A percentile compares a stretch with the other conserved stretches of the same genome.
Evolutionary conservation across 2,797 vertebrate genomes (phyloP).

Genomic region (Fistularia commersonii): DNA sequence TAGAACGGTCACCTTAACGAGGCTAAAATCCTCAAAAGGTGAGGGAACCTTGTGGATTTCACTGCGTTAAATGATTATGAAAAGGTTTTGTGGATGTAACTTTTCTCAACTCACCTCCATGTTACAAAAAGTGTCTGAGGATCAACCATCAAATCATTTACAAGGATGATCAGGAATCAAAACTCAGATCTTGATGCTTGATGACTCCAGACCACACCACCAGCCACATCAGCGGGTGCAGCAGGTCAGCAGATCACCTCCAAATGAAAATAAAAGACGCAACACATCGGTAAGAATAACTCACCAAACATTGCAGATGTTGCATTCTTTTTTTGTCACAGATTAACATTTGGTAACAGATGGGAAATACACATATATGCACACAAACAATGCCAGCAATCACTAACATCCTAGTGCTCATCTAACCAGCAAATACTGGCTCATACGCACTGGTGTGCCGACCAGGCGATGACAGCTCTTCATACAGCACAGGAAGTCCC

Average conservation of each 20-base stretch:
- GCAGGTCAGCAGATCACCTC: constrained; percentile 24
- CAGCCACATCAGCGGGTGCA: constrained; percentile 20
- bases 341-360: constrained; percentile 62
- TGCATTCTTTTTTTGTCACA: constrained; percentile 54
- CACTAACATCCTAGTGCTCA: constrained; percentile 26
- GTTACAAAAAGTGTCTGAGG: no score
- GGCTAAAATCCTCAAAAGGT: no score
- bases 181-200: constrained; percentile 15
- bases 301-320: constrained; percentile 54
- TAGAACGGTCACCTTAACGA: no score
- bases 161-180: constrained; percentile 1
- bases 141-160: no score
- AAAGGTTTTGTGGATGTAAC: no score
- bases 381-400: constrained; percentile 33
- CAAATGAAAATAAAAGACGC: constrained; percentile 38
- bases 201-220: constrained; percentile 20
- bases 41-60: no score
- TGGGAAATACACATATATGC: constrained; percentile 43
- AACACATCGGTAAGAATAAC: constrained; percentile 29
- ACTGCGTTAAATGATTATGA: no score
- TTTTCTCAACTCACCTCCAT: no score
- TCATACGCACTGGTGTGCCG: constrained; percentile 42
- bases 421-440: constrained; percentile 54
- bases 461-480: constrained; percentile 41
- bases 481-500: constrained; percentile 34